phyloP scores from a whole-genome alignment of 2,797 vertebrate genomes.

The Cygnus olor region DNA sequence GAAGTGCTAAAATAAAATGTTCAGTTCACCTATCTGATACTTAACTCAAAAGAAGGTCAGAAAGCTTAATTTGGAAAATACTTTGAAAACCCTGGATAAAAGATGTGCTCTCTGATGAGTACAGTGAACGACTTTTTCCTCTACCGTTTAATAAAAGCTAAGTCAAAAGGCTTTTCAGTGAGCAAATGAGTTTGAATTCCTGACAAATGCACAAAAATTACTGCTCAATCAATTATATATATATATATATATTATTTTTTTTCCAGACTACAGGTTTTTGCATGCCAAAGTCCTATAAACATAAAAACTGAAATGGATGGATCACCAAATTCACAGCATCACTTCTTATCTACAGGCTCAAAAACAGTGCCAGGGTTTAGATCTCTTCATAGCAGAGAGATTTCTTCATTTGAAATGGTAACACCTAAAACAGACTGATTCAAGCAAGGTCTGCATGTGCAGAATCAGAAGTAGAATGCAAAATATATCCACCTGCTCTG shows the following conservation, averaged over 20 bases:
- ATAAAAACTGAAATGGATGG: background rate
- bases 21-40: background rate
- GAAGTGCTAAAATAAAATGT: background rate
- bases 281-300: background rate
- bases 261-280: background rate
- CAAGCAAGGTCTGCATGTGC: background rate
- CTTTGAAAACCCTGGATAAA: background rate
- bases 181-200: background rate
- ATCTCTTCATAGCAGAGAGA: background rate
- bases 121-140: background rate
- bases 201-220: background rate
- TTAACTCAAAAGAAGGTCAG: background rate
- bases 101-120: background rate
- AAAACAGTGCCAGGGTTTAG: background rate
- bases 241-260: background rate
- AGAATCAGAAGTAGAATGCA: background rate
- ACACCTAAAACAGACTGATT: background rate
- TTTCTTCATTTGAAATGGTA: background rate
- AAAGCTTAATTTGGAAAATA: conserved; percentile 11
- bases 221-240: background rate
- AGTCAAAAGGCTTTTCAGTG: background rate
- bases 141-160: background rate
- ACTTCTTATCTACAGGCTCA: background rate
- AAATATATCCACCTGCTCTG: background rate
- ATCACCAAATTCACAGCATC: background rate